Evolutionary conservation across 1,140 invertebrate genomes (phyloP), one percentile per base, ranked within the genome.

Genomic region (Diachasmimorpha longicaudata): DNA sequence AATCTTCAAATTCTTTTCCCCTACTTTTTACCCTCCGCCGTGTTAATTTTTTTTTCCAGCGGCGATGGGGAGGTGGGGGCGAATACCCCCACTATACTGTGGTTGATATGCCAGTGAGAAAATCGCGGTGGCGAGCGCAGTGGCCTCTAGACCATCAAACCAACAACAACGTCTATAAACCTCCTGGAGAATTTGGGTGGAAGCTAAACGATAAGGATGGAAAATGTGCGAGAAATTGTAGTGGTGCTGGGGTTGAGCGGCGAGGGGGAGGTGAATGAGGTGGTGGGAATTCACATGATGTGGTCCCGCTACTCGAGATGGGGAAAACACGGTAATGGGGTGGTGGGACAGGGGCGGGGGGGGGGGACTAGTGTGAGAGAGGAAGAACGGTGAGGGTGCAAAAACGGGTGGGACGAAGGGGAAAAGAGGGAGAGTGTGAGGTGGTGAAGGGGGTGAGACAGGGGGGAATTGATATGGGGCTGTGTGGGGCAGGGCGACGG

Each of bases 71-170:
- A 11, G 44, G 44, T 2, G 11, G 39, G 80, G 75, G 63, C 69
- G 52, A 37, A 76, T 81, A 84, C 81, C 48, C 48, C 48, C 78
- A 82, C 83, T 80, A 82, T 82, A 82, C 81, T 79, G 82, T 82
- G 83, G 83, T 85, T 74, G 63, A 74, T 74, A 74, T 74, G n/a
- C 63, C 85, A 86, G 85, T 83, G 85, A 82, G 83, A 81, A 42
- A 82, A 80, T 81, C 82, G 48, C 6, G 79, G 83, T 79, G 81
- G 83, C 85, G 87, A 86, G 86, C 86, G 85, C 87, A 89, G 87
- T 89, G 85, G 85, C 85, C 85, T 85, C 85, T 86, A 86, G 85
- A 88, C 86, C 86, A 84, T 85, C 87, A 87, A 85, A 87, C 83
- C 85, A 86, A 84, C 86, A 86, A 85, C 87, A 88, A 82, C 78